A percentile compares a stretch with the other conserved stretches of the same genome.
These are phyloP conservation scores for Sclerodermus sp. DNA, from an alignment of 2,888 invertebrate genomes.

Conservation along the genomic window DNA sequence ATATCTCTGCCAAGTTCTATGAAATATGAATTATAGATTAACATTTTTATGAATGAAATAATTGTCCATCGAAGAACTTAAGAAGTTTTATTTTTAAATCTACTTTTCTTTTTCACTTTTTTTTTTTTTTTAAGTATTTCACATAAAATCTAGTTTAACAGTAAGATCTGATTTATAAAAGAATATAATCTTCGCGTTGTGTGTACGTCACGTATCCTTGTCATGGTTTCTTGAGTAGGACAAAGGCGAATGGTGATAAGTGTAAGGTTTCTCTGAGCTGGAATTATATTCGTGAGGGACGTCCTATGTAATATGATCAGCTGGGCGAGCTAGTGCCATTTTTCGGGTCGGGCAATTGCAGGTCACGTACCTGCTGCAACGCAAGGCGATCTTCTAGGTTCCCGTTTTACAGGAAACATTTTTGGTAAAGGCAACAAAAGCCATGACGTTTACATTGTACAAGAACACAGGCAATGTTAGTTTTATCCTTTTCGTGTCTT, in stretches of 20 bases:
- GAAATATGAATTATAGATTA: conserved; percentile 30
- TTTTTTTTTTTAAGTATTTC: too few relatives aligned
- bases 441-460: background rate
- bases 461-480: too few relatives aligned
- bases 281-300: conserved; percentile 24
- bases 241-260: background rate
- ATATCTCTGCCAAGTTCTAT: conserved; percentile 22
- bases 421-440: conserved; percentile 22
- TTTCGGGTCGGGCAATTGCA: conserved; percentile 37
- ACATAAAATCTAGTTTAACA: too few relatives aligned
- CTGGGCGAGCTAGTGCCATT: conserved; percentile 34
- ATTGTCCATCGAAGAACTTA: too few relatives aligned
- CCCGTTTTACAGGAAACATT: conserved; percentile 27
- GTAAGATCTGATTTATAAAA: too few relatives aligned
- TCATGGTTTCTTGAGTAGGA: too few relatives aligned
- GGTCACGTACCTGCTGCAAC: conserved; percentile 40
- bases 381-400: conserved; percentile 15
- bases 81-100: too few relatives aligned
- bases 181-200: too few relatives aligned
- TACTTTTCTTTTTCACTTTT: too few relatives aligned
- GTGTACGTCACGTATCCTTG: too few relatives aligned
- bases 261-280: conserved; percentile 3
- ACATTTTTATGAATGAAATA: conserved; percentile 5
- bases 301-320: conserved; percentile 36
- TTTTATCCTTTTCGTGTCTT: too few relatives aligned